These are phyloP conservation scores for Hermetia illucens DNA, from an alignment of 1,140 invertebrate species.

Conservation along the genomic window DNA sequence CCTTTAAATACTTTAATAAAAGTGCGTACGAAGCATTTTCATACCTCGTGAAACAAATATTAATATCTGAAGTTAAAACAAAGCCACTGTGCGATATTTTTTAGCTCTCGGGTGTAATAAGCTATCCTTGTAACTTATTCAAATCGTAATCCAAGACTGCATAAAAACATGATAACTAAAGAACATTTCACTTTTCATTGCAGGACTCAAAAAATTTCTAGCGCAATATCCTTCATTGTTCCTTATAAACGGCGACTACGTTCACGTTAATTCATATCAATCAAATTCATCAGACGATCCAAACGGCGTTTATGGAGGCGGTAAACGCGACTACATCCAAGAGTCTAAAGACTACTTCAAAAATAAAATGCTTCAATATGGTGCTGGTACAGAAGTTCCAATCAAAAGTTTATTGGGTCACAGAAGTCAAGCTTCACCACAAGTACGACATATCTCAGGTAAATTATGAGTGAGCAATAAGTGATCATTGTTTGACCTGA, in stretches of 20 bases:
- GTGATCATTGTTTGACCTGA: neutral
- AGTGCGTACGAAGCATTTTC: no score
- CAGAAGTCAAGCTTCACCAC: constrained; percentile 83
- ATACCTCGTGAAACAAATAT: no score
- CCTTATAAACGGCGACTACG: constrained; percentile 80
- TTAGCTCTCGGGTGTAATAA: no score
- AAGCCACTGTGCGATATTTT: no score
- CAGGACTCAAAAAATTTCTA: constrained; percentile 75
- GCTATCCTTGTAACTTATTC: no score
- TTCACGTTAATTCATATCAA: constrained; percentile 70
- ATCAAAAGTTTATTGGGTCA: constrained; percentile 87
- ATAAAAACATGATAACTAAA: no score
- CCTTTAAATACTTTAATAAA: no score
- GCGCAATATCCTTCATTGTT: constrained; percentile 85
- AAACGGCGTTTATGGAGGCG: constrained; percentile 32
- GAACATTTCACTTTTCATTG: constrained; percentile 3
- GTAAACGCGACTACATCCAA: constrained; percentile 72
- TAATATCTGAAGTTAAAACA: no score
- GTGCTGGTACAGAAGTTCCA: constrained; percentile 77
- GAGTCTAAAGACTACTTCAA: constrained; percentile 93
- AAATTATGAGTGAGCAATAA: constrained; percentile 1
- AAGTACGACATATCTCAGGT: constrained; percentile 86
- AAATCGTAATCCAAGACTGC: no score
- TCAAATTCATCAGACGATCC: constrained; percentile 33
- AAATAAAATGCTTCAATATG: constrained; percentile 78